Percentiles rank a stretch among this genome's conserved stretches.
Conservation (phyloP, 2,113 vertebrate genomes). For the Lichenostomus cassidix region DNA sequence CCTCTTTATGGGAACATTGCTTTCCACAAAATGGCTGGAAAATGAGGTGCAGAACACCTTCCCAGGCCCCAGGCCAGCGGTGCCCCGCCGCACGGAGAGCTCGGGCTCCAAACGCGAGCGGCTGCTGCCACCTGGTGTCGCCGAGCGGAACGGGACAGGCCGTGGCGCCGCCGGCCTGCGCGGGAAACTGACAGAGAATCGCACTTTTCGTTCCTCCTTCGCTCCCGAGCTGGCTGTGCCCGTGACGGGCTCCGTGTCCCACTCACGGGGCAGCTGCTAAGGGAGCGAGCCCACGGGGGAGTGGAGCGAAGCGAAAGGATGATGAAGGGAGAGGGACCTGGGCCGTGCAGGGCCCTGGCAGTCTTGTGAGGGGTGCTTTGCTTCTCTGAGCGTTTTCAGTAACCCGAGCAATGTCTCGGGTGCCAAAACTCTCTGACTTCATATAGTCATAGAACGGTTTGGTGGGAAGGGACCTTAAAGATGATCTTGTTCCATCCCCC, state of each 20-base stretch:
- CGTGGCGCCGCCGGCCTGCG: not conserved
- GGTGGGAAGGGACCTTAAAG: not conserved
- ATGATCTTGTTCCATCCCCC: fast-evolving
- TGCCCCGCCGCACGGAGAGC: not conserved
- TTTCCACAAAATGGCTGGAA: constrained; percentile 29
- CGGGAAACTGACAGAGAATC: fast-evolving
- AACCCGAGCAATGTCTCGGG: not conserved
- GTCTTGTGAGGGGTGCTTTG: not conserved
- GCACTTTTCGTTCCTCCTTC: fast-evolving
- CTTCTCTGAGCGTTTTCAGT: not conserved
- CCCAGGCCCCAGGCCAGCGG: fast-evolving
- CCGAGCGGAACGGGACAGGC: not conserved
- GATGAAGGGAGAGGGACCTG: not conserved
- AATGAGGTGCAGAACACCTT: not conserved
- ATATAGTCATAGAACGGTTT: fast-evolving
- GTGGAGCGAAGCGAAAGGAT: not conserved
- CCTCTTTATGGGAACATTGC: not conserved
- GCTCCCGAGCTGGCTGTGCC: not conserved
- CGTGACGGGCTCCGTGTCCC: not conserved
- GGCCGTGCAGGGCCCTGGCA: not conserved
- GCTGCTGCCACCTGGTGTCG: not conserved
- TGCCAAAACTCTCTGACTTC: not conserved
- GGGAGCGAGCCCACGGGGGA: not conserved
- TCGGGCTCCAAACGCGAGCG: not conserved
- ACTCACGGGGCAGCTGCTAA: not conserved